Percentiles rank a stretch among this genome's conserved stretches.
These are phyloP conservation scores for Norana najaformis DNA, from an alignment of 2,888 invertebrate genomes.

Conservation along the genomic window DNA sequence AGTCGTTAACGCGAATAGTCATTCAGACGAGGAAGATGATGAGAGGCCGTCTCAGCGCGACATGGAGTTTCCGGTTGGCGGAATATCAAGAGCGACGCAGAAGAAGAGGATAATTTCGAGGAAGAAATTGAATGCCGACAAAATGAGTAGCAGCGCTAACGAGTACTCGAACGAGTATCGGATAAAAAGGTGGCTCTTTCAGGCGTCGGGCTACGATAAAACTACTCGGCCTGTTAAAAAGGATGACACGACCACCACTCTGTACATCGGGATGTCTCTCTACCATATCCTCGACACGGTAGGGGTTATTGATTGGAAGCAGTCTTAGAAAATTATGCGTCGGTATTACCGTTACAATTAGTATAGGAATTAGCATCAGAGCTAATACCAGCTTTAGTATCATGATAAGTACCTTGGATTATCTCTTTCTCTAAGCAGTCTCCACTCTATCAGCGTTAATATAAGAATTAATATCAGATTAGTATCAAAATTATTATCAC, in stretches of 20 bases:
- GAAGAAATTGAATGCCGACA: neutral
- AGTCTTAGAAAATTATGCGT: too few relatives aligned
- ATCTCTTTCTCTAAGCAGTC: too few relatives aligned
- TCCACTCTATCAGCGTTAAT: too few relatives aligned
- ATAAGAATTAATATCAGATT: neutral
- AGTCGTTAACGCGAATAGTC: too few relatives aligned
- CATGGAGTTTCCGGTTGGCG: neutral
- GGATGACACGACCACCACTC: slow-evolving; percentile 39
- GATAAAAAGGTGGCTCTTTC: slow-evolving; percentile 35
- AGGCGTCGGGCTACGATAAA: slow-evolving; percentile 40
- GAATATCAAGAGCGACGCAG: slow-evolving; percentile 24
- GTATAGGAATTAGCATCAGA: too few relatives aligned
- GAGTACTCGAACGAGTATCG: slow-evolving; percentile 40
- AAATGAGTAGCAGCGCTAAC: neutral
- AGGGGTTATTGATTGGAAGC: too few relatives aligned
- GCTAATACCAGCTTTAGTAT: too few relatives aligned
- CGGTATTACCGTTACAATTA: too few relatives aligned
- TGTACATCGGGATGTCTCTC: slow-evolving; percentile 45
- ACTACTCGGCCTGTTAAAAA: slow-evolving; percentile 44
- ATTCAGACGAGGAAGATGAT: neutral
- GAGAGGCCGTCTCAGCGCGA: neutral
- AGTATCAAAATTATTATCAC: neutral
- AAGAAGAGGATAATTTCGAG: neutral
- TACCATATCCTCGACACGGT: slow-evolving; percentile 48
- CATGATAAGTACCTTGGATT: too few relatives aligned